phyloP scores from a whole-genome alignment of 2,113 vertebrate species.

The Reinhardtius hippoglossoides region DNA sequence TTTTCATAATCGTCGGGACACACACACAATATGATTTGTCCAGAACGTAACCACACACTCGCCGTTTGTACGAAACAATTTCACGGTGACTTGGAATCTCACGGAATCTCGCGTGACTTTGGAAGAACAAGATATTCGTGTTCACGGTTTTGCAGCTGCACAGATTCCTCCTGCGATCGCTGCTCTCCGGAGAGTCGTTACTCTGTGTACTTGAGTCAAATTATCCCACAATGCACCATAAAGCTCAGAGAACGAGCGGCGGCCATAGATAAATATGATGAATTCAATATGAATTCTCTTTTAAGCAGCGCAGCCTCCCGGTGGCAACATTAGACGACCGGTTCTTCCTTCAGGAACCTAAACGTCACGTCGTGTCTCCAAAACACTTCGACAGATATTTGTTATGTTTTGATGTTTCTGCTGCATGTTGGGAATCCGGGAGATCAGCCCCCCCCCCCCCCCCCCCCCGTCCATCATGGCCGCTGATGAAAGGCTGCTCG shows the following conservation, averaged over 20 bases:
- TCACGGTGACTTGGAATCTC: too few species aligned
- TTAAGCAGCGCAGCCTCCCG: neutral
- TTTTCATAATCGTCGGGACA: too few species aligned
- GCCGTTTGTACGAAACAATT: too few species aligned
- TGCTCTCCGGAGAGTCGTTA: neutral
- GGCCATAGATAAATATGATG: neutral
- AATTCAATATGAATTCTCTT: neutral
- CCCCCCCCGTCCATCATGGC: slow-evolving; percentile 52
- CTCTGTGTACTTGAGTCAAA: neutral
- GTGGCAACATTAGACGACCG: neutral
- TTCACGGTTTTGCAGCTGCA: neutral
- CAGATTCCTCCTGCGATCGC: neutral
- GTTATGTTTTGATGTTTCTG: slow-evolving; percentile 46
- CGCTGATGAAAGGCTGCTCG: slow-evolving; percentile 62
- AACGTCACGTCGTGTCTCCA: slow-evolving; percentile 40
- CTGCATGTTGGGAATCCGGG: slow-evolving; percentile 61
- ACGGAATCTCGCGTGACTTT: too few species aligned
- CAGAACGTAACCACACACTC: too few species aligned
- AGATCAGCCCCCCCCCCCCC: slow-evolving; percentile 29
- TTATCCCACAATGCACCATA: slow-evolving; percentile 19
- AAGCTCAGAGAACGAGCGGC: neutral
- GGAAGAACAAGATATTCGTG: too few species aligned
- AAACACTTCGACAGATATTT: slow-evolving; percentile 37
- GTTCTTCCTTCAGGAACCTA: slow-evolving; percentile 6
- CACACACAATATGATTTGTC: too few species aligned